Percentiles rank a stretch among this genome's conserved stretches.
Evolutionary conservation across 2,113 vertebrate species (phyloP).

Genomic region (Marmota monax): DNA sequence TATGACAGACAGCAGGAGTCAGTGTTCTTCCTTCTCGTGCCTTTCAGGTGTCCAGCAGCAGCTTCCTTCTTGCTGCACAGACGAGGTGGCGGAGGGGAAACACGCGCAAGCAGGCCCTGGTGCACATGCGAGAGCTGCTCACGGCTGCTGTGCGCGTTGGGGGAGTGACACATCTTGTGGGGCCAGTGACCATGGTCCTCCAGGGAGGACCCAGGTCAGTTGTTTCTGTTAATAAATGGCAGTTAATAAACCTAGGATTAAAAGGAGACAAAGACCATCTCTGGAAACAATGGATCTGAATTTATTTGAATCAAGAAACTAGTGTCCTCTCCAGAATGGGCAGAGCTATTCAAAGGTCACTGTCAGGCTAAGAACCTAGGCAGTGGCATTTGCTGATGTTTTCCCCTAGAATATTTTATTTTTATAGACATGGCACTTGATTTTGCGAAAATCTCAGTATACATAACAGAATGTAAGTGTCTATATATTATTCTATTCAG

Average conservation of each 20-base stretch:
- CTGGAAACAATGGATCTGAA: background rate
- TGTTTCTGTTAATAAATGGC: background rate
- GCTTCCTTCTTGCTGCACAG: conserved; percentile 97
- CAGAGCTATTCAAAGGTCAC: background rate
- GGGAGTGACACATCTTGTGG: conserved; percentile 97
- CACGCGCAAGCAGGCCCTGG: conserved; percentile 95
- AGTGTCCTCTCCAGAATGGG: background rate
- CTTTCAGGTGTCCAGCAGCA: conserved; percentile 96
- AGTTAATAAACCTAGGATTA: background rate
- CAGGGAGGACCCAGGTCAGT: conserved; percentile 97
- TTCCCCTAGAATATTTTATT: conserved; percentile 25
- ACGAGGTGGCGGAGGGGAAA: conserved; percentile 96
- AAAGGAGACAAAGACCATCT: background rate
- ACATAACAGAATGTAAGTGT: background rate
- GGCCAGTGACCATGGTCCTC: conserved; percentile 98
- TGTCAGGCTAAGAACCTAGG: background rate
- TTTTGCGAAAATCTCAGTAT: background rate
- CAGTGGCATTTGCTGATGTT: background rate
- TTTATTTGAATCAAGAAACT: conserved; percentile 52
- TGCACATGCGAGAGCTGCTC: conserved; percentile 98
- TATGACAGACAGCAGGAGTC: background rate
- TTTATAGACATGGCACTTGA: background rate
- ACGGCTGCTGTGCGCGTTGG: conserved; percentile 97
- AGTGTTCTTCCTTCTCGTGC: background rate
- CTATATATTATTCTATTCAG: background rate